phyloP scores from a whole-genome alignment of 2,888 invertebrate species.

The Ophion slaviceki region DNA sequence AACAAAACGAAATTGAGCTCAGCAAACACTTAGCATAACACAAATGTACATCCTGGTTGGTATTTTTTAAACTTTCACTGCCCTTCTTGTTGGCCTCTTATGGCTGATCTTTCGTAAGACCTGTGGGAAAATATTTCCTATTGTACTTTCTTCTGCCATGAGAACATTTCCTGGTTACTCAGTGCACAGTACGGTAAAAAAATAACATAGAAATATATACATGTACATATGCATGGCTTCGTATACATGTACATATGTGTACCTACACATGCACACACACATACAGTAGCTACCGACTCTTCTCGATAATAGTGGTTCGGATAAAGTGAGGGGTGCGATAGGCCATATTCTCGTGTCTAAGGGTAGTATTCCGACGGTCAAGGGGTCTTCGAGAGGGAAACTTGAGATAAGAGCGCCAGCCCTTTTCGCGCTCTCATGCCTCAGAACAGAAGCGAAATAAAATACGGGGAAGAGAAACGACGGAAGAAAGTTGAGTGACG shows the following conservation, averaged over 20 bases:
- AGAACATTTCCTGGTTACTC: constrained; percentile 47
- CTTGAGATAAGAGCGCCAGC: constrained; percentile 58
- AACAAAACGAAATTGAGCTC: not conserved
- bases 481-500: not conserved
- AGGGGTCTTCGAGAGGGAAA: constrained; percentile 57
- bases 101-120: constrained; percentile 4
- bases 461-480: constrained; percentile 5
- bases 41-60: not conserved
- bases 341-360: constrained; percentile 29
- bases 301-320: constrained; percentile 41
- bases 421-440: constrained; percentile 38
- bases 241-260: not conserved
- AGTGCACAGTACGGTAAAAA: not conserved
- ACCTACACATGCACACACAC: not conserved
- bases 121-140: constrained; percentile 39
- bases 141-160: constrained; percentile 10
- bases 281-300: constrained; percentile 16
- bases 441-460: constrained; percentile 49
- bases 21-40: not conserved
- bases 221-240: not conserved
- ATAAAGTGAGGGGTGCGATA: constrained; percentile 43
- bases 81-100: constrained; percentile 1
- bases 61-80: not conserved
- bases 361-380: constrained; percentile 51
- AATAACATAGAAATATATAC: too few relatives aligned